phyloP scores from a whole-genome alignment of 2,888 invertebrate genomes.

The Opisthograptis luteolata region DNA sequence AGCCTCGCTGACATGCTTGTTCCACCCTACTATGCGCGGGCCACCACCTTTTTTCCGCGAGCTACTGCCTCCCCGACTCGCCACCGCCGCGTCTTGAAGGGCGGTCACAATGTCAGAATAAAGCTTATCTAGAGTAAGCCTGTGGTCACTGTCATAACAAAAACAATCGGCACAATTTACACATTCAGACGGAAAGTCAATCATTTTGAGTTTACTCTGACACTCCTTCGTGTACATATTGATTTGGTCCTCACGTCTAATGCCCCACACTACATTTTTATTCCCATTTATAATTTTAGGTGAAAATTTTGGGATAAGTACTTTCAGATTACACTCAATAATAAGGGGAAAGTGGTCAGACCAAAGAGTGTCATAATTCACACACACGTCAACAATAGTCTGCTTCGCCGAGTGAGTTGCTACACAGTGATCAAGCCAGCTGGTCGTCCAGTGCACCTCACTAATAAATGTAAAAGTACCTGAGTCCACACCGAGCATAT shows the following conservation, averaged over 20 bases:
- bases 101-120: constrained; percentile 8
- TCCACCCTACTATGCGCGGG: background rate
- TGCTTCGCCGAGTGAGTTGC: background rate
- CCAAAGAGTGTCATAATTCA: constrained; percentile 2
- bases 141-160: background rate
- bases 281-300: background rate
- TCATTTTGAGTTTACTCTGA: background rate
- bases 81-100: constrained; percentile 1
- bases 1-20: no score
- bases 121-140: background rate
- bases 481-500: background rate
- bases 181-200: constrained; percentile 2
- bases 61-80: background rate
- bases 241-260: background rate
- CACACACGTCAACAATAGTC: background rate
- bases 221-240: background rate
- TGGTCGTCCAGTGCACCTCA: background rate
- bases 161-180: background rate
- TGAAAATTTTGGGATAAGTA: background rate
- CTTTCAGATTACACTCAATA: constrained; percentile 2
- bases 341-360: constrained; percentile 13
- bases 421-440: constrained; percentile 13
- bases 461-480: constrained; percentile 3
- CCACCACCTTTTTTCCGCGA: background rate
- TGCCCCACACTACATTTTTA: background rate